These are phyloP conservation scores for Euplexia lucipara DNA, from an alignment of 2,888 invertebrate species.

Conservation along the genomic window DNA sequence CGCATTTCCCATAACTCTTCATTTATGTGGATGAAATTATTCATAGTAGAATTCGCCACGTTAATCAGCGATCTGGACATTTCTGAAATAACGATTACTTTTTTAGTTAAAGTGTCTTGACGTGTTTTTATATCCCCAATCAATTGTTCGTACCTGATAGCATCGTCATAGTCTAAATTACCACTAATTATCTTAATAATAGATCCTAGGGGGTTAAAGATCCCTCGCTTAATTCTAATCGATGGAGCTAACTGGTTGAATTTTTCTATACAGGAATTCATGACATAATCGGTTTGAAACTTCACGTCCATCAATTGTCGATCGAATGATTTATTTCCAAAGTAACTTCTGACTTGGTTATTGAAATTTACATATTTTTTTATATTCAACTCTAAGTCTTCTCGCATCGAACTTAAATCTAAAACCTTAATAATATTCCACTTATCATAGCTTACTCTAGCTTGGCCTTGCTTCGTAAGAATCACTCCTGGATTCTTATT, in stretches of 20 bases:
- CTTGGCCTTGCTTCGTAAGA: background rate
- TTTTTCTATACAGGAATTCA: too few relatives aligned
- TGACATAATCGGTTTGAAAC: background rate
- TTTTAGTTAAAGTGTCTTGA: background rate
- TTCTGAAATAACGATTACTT: background rate
- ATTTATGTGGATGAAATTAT: background rate
- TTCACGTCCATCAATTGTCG: background rate
- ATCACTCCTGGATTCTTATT: background rate
- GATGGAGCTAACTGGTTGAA: too few relatives aligned
- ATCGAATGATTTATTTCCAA: background rate
- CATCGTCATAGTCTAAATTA: constrained; percentile 6
- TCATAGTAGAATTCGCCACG: background rate
- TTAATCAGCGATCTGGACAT: background rate
- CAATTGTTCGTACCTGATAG: background rate
- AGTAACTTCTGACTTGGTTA: too few relatives aligned
- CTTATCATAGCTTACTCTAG: background rate
- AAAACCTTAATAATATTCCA: background rate
- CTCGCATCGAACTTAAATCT: background rate
- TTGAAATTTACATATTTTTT: background rate
- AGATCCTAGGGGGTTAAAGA: too few relatives aligned
- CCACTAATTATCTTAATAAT: background rate
- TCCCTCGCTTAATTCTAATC: too few relatives aligned
- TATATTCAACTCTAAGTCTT: background rate
- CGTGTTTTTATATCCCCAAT: background rate
- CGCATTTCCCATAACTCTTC: background rate